A percentile compares a stretch with the other conserved stretches of the same genome.
These are phyloP conservation scores for Monochamus saltuarius DNA, from an alignment of 1,140 invertebrate species.

Conservation along the genomic window DNA sequence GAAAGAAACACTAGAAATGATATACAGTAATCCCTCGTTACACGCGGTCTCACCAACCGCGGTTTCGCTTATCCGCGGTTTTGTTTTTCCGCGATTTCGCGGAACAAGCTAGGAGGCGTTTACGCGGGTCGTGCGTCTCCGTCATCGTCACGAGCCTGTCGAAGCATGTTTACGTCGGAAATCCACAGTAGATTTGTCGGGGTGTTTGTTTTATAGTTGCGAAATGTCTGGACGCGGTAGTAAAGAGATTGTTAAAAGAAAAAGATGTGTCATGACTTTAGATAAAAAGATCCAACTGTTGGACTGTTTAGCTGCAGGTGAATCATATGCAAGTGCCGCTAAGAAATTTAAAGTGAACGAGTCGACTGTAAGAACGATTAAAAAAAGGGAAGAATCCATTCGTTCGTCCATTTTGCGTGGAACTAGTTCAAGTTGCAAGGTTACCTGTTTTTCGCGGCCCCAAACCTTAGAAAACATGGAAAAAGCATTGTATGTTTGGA, in stretches of 20 bases:
- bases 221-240: too few species aligned
- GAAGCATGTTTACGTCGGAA: too few species aligned
- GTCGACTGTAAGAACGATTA: constrained; percentile 16
- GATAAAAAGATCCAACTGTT: constrained; percentile 17
- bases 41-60: too few species aligned
- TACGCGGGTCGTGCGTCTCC: too few species aligned
- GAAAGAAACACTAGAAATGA: too few species aligned
- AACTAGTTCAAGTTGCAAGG: constrained; percentile 11
- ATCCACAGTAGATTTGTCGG: too few species aligned
- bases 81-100: too few species aligned
- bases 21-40: too few species aligned
- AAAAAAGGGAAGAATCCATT: constrained; percentile 18
- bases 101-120: too few species aligned
- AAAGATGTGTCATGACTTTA: constrained; percentile 13
- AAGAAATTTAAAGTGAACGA: constrained; percentile 19
- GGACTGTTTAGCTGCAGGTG: constrained; percentile 7
- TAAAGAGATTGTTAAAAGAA: constrained; percentile 13
- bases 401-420: constrained; percentile 1
- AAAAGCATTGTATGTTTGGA: constrained; percentile 13
- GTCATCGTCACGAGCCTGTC: too few species aligned
- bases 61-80: too few species aligned
- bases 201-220: too few species aligned
- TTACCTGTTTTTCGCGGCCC: neutral
- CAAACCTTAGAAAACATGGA: constrained; percentile 15
- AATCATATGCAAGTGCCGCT: constrained; percentile 8